A percentile compares a stretch with the other conserved stretches of the same genome.
Conservation (phyloP, 2,113 vertebrate genomes). For the Pachyramphus minor region DNA sequence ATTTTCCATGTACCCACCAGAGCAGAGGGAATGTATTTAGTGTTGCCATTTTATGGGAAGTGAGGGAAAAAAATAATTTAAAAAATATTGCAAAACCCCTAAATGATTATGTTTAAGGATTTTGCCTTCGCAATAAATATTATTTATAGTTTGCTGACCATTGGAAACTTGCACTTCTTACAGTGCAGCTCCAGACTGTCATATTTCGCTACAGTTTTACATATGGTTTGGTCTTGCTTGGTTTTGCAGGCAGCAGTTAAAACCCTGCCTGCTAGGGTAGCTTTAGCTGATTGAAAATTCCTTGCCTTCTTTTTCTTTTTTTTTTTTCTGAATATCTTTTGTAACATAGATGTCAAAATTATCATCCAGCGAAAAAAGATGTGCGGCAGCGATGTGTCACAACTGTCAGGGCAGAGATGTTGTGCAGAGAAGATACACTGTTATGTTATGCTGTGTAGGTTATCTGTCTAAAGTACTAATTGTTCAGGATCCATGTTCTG, state of each 20-base stretch:
- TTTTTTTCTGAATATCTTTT: not conserved
- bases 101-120: not conserved
- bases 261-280: not conserved
- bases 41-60: not conserved
- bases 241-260: not conserved
- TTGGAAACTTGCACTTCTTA: not conserved
- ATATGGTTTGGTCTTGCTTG: not conserved
- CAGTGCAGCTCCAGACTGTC: not conserved
- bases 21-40: not conserved
- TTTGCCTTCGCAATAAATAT: not conserved
- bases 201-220: not conserved
- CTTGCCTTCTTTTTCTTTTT: not conserved
- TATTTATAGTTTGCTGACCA: not conserved
- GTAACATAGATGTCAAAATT: not conserved
- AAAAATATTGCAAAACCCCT: not conserved
- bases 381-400: not conserved
- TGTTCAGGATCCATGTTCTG: not conserved
- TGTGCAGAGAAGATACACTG: not conserved
- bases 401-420: not conserved
- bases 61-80: rapidly evolving
- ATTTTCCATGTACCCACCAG: not conserved
- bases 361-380: not conserved
- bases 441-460: not conserved
- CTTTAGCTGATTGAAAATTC: not conserved
- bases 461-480: not conserved